Evolutionary conservation across 2,888 invertebrate genomes (phyloP), one percentile per base, ranked within the genome.

Genomic region (Drosophila kuntzei): DNA sequence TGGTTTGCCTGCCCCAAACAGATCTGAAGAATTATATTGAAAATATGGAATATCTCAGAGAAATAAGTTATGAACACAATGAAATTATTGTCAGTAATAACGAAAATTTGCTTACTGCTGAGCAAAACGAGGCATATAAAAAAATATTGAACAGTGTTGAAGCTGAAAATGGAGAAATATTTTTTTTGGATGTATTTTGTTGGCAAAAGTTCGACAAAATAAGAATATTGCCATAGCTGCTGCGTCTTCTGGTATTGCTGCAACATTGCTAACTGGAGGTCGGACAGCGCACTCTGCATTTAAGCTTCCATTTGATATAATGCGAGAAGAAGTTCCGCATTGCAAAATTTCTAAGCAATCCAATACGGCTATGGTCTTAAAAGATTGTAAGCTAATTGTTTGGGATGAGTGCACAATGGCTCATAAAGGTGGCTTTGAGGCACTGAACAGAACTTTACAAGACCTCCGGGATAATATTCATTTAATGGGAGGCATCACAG

Each of bases 141-240:
- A n/a, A n/a, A n/a, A n/a, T n/a, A n/a, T n/a, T 27, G 9, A 2
- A 8, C 27, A 27, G 27, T 8, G 27, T 27, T 27, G 27, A 27
- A 27, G 8, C 27, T 29, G 29, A 1, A 29, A 29, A 29, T 11
- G 8, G 9, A 1, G 9, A 34, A 3, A 34, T 34, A 34, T 34
- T 34, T 34, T 34, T 12, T 34, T 34, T 34, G 7, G 27, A 27
- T 25, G 25, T 32, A 32, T 2, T 36, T 7, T 36, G 7, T 36
- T 36, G 36, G 36, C 36, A 14, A 36, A 36, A 36, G n/a, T 36
- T 36, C 36, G n/a, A 14, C n/a, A 36, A 14, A 2, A 16, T 37
- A 37, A 37, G 16, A 22, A 20, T 43, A 43, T 43, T 43, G 41
- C 11, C 6, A 16, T 43, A 43, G 41, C 41, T 43, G 6, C 6